These are phyloP conservation scores for Gasteruption jaculator DNA, from an alignment of 2,888 invertebrate genomes.

Conservation along the genomic window DNA sequence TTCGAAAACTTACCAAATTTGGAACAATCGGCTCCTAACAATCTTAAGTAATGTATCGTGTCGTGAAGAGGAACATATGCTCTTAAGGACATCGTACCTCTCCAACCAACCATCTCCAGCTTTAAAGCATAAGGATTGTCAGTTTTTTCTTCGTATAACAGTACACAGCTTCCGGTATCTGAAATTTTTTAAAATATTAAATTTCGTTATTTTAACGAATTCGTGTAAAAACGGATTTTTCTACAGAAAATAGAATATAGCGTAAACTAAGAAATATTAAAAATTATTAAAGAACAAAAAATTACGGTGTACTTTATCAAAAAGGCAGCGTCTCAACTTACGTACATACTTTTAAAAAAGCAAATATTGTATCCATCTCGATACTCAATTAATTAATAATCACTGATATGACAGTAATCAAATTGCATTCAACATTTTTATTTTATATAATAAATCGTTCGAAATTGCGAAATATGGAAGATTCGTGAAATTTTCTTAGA, in stretches of 20 bases:
- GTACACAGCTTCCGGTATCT: constrained; percentile 73
- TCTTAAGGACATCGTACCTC: constrained; percentile 79
- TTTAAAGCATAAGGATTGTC: constrained; percentile 54
- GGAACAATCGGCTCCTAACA: constrained; percentile 80
- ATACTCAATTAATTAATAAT: no score
- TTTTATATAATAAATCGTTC: constrained; percentile 25
- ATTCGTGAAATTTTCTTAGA: constrained; percentile 10
- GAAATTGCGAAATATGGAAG: constrained; percentile 40
- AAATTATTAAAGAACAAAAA: constrained; percentile 5
- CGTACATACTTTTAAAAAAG: no score
- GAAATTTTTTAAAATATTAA: constrained; percentile 18
- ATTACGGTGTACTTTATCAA: constrained; percentile 7
- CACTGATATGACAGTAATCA: no score
- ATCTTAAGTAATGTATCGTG: constrained; percentile 79
- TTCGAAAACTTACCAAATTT: constrained; percentile 66
- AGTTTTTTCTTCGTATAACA: constrained; percentile 58
- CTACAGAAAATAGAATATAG: constrained; percentile 13
- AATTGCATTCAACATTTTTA: no score
- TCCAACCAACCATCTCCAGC: constrained; percentile 83
- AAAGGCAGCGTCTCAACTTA: no score
- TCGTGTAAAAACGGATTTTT: not conserved
- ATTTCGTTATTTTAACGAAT: constrained; percentile 5
- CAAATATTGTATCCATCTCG: no score
- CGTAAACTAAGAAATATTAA: constrained; percentile 13
- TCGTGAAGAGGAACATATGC: constrained; percentile 85